Percentiles rank a stretch among this genome's conserved stretches.
Conservation (phyloP, 2,797 vertebrate species). For the Liasis olivaceus region DNA sequence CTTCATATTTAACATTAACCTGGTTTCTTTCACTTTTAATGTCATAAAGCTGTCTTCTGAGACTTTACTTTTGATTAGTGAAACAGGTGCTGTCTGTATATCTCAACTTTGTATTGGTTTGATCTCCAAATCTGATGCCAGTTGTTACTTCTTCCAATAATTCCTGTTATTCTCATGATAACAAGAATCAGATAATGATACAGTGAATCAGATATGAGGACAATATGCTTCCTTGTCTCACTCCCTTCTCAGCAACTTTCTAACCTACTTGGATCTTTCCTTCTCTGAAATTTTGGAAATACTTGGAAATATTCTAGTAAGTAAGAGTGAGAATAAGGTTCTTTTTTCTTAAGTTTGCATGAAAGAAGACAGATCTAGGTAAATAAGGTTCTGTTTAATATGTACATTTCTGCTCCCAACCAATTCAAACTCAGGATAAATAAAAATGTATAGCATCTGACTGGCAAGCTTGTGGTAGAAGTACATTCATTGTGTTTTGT, state of each 20-base stretch:
- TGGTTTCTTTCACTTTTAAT: background rate
- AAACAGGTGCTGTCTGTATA: background rate
- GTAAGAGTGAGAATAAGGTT: background rate
- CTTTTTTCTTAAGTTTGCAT: background rate
- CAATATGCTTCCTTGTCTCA: background rate
- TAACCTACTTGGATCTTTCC: background rate
- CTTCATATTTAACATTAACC: background rate
- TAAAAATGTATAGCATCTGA: background rate
- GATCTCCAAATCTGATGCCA: background rate
- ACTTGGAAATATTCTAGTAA: background rate
- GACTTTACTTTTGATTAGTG: background rate
- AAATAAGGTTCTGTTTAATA: background rate
- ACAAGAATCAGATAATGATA: background rate
- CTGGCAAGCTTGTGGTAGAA: background rate
- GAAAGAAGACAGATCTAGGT: background rate
- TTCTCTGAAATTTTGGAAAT: background rate
- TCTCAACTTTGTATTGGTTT: background rate
- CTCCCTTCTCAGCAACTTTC: background rate
- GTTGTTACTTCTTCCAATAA: background rate
- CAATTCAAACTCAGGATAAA: background rate
- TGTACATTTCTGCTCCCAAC: background rate
- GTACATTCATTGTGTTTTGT: background rate
- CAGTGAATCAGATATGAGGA: background rate
- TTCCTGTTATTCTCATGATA: background rate
- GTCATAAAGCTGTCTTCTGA: background rate